Conservation (phyloP, 2,888 invertebrate species). For the Eudiplozoon nipponicum region DNA sequence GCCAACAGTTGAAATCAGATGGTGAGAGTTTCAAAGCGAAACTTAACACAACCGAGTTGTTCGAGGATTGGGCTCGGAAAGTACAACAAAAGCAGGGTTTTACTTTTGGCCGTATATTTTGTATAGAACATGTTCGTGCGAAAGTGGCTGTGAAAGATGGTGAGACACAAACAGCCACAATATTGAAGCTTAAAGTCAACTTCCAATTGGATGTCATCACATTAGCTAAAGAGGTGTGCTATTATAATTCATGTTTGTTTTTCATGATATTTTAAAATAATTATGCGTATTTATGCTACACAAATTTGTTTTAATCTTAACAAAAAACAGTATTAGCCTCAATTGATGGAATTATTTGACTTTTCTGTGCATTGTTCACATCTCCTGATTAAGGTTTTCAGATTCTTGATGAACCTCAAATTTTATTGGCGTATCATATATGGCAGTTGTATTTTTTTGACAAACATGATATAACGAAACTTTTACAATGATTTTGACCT, state of each 20-base stretch:
- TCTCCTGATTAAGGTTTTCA: too few species aligned
- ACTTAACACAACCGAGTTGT: conserved; percentile 73
- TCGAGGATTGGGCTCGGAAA: conserved; percentile 63
- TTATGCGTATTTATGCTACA: background rate
- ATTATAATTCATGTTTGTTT: conserved; percentile 3
- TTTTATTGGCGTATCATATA: too few species aligned
- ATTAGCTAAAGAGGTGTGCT: conserved; percentile 56
- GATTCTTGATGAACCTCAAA: too few species aligned
- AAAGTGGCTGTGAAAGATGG: conserved; percentile 20
- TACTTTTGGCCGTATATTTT: conserved; percentile 66
- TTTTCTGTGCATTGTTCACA: too few species aligned
- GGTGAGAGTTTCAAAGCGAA: conserved; percentile 85
- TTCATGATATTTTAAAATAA: background rate
- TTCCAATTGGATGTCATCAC: conserved; percentile 91
- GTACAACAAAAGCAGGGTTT: conserved; percentile 66
- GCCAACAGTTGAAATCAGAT: conserved; percentile 66
- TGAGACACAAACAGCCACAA: conserved; percentile 8
- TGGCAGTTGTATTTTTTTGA: too few species aligned
- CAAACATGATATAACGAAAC: too few species aligned
- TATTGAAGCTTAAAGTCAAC: conserved; percentile 40
- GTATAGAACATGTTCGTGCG: conserved; percentile 37
- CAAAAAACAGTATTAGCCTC: too few species aligned
- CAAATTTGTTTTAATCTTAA: too few species aligned
- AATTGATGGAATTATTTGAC: too few species aligned
- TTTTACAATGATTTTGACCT: too few species aligned